phyloP scores from a whole-genome alignment of 1,140 invertebrate species.

The Papilio dardanus region DNA sequence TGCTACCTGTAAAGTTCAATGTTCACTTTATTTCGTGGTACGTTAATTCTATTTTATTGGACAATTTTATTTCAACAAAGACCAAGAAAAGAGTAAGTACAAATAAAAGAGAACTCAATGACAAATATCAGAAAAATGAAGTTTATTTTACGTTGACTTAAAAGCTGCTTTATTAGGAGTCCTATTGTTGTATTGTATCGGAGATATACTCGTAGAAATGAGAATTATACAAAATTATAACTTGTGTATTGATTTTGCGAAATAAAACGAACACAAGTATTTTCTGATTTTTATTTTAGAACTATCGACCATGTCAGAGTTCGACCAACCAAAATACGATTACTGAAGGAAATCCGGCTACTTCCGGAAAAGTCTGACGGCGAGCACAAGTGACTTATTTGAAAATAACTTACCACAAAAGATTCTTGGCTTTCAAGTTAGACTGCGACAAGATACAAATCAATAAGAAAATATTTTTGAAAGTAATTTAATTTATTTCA shows the following conservation, averaged over 20 bases:
- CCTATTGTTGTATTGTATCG: too few relatives aligned
- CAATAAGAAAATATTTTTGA: neutral
- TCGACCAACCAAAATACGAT: neutral
- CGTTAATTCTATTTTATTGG: neutral
- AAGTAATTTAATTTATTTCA: neutral
- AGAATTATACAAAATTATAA: neutral
- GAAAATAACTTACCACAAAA: slow-evolving; percentile 7
- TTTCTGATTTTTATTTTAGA: neutral
- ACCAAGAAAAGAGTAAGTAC: slow-evolving; percentile 2
- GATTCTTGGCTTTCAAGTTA: neutral
- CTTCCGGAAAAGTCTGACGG: neutral
- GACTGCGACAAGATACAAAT: neutral
- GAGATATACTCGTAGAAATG: too few relatives aligned
- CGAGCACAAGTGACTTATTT: neutral
- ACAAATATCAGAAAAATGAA: neutral
- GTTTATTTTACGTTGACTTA: neutral
- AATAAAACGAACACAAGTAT: neutral
- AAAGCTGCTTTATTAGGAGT: neutral
- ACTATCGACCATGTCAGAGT: neutral
- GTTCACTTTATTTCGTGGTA: neutral
- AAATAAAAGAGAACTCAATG: neutral
- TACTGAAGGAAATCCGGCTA: neutral
- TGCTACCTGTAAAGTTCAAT: neutral
- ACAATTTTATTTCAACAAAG: slow-evolving; percentile 4
- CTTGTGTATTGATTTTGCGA: neutral